Base-by-base conservation (phyloP, 2,797 vertebrate species). In the Pangasius mekongensis region DNA sequence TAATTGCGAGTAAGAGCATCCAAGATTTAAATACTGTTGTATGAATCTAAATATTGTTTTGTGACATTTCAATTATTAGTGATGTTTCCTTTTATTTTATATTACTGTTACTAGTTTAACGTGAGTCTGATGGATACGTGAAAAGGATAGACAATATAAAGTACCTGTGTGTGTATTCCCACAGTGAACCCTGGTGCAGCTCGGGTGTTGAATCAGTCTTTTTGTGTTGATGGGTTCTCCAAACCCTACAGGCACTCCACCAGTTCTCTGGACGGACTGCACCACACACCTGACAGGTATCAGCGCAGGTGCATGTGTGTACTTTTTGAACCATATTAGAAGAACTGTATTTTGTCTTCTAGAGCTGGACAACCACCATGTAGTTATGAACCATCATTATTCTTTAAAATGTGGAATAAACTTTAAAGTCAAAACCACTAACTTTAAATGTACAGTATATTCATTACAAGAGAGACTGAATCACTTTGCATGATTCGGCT, bases 141-240 rank as follows among this genome's bases (percentile, higher is more conserved):
- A 56, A 78, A 56, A 20, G 49, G 47, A 58, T 58, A 77, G 14
- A 36, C 60, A 10, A 10, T 60, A 71, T 36, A 49, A 66, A 43
- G 71, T 88, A n/a, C 52, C 33, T 88, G 7, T 89, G 5, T 87
- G 20, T 89, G 30, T 87, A 3, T 47, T 43, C 30, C 58, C 62
- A 49, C 91, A 96, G 96, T 96, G 89, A 96, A 95, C 90, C 96
- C 96, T 0, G 90, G 87, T 14, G 93, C 95, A 49, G 94, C 95
- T 6, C 92, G 94, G 58, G 91, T 93, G 22, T 90, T 96, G 87
- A 95, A 94, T 93, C 95, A 95, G 58, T 92, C 92, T 3, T 93
- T 90, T 86, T 91, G 91, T 80, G 89, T 94, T 0, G 96, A 96
- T 30, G 92, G 92, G 24, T 94, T 90, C 87, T 91, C 88, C 88